Evolutionary conservation across 2,113 vertebrate genomes (phyloP).

Genomic region (Arothron firmamentum): DNA sequence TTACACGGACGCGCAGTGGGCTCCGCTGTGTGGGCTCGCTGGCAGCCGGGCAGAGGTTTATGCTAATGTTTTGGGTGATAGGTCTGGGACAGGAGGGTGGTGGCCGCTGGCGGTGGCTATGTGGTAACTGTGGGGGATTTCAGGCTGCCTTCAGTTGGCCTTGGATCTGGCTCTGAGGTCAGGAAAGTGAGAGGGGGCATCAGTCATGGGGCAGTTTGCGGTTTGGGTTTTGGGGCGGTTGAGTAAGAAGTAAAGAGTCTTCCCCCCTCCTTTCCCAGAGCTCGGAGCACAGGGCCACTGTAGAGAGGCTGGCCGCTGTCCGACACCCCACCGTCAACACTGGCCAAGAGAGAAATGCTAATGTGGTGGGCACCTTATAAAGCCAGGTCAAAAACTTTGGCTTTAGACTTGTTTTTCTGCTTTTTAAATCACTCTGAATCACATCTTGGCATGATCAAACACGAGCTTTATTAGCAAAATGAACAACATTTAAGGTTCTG

Average conservation of each 20-base stretch:
- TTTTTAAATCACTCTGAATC: conserved; percentile 43
- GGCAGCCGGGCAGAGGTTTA: conserved; percentile 59
- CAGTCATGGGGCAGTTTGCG: conserved; percentile 60
- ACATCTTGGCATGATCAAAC: conserved; percentile 37
- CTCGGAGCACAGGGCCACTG: conserved; percentile 42
- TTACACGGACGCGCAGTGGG: conserved; percentile 43
- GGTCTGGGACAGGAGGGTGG: conserved; percentile 59
- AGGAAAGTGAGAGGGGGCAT: conserved; percentile 43
- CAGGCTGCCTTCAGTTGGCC: conserved; percentile 50
- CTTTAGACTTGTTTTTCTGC: conserved; percentile 52
- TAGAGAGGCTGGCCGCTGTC: conserved; percentile 41
- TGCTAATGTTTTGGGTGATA: conserved; percentile 69
- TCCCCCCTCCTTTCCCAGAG: conserved; percentile 18
- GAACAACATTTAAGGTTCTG: conserved; percentile 32
- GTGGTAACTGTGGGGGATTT: conserved; percentile 59
- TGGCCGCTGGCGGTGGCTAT: conserved; percentile 50
- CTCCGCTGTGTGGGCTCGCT: conserved; percentile 55
- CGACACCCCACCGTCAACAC: conserved; percentile 40
- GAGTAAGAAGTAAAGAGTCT: conserved; percentile 18
- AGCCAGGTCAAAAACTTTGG: conserved; percentile 46
- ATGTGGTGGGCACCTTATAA: conserved; percentile 44
- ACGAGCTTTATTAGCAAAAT: conserved; percentile 24
- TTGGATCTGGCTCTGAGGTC: conserved; percentile 55
- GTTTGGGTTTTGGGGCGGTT: conserved; percentile 34
- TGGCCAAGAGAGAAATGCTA: conserved; percentile 63